These are phyloP conservation scores for Hirudo medicinalis DNA, from an alignment of 1,140 invertebrate species.

Conservation along the genomic window DNA sequence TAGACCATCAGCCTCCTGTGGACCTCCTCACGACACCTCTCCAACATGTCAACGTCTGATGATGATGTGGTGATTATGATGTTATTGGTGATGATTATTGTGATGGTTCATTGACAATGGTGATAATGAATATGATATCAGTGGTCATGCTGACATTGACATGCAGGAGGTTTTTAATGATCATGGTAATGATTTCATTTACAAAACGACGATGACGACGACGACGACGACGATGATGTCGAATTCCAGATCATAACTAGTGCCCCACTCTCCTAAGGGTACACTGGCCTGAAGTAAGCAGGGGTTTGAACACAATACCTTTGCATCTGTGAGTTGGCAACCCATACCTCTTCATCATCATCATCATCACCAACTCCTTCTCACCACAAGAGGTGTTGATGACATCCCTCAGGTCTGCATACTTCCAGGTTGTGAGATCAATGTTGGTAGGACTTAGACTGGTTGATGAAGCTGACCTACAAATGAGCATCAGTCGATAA, in stretches of 20 bases:
- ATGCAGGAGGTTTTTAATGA: too few species aligned
- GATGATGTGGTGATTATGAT: conserved; percentile 10
- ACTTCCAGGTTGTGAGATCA: conserved; percentile 93
- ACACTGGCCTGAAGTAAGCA: too few species aligned
- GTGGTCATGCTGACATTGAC: neutral
- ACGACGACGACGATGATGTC: too few species aligned
- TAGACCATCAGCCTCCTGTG: conserved; percentile 91
- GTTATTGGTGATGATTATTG: neutral
- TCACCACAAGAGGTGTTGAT: conserved; percentile 92
- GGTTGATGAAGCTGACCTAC: too few species aligned
- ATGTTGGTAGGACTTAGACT: conserved; percentile 50
- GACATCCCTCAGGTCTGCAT: conserved; percentile 85
- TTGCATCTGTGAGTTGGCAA: too few species aligned
- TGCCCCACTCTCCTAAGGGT: too few species aligned
- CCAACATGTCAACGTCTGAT: conserved; percentile 46
- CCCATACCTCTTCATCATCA: too few species aligned
- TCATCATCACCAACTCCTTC: too few species aligned
- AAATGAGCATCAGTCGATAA: too few species aligned
- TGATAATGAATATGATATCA: neutral
- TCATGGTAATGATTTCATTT: neutral
- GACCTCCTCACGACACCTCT: conserved; percentile 90
- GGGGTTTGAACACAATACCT: too few species aligned
- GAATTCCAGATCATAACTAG: too few species aligned
- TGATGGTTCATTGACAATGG: conserved; percentile 25
- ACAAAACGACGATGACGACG: too few species aligned